Evolutionary conservation across 2,113 vertebrate species (phyloP).

Genomic region (Ia io): DNA sequence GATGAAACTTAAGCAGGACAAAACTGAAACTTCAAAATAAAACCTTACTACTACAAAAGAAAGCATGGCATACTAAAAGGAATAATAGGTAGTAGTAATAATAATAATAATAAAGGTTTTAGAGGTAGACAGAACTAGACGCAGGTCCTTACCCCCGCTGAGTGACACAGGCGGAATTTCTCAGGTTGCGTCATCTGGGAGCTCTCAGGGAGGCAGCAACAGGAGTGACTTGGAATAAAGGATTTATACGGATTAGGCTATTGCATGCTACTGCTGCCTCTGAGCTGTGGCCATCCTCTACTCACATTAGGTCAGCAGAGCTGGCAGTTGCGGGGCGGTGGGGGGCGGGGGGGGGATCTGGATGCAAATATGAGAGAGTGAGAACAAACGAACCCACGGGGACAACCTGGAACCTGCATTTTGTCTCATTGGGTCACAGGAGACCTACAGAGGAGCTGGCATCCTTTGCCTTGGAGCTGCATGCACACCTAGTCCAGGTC

Average conservation of each 20-base stretch:
- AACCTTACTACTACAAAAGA: not conserved
- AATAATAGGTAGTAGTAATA: not conserved
- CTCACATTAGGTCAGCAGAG: not conserved
- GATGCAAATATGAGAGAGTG: not conserved
- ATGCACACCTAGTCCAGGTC: not conserved
- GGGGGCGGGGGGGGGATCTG: not conserved
- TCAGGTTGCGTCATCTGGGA: not conserved
- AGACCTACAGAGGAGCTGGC: not conserved
- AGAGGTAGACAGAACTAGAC: not conserved
- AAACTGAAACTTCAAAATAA: conserved; percentile 10
- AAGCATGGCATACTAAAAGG: not conserved
- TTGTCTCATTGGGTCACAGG: not conserved
- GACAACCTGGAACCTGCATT: not conserved
- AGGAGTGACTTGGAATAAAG: not conserved
- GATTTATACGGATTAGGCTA: not conserved
- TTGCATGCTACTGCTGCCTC: not conserved
- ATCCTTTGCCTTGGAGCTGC: not conserved
- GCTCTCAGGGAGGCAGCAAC: not conserved
- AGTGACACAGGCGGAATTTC: not conserved
- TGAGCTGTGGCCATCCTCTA: not conserved
- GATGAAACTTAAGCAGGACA: not conserved
- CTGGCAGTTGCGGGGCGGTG: not conserved
- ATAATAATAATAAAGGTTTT: not conserved
- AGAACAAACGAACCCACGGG: not conserved
- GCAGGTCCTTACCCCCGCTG: not conserved